Evolutionary conservation across 2,797 vertebrate species (phyloP), one percentile per base, ranked within the genome.

Genomic region (Monodelphis domestica): DNA sequence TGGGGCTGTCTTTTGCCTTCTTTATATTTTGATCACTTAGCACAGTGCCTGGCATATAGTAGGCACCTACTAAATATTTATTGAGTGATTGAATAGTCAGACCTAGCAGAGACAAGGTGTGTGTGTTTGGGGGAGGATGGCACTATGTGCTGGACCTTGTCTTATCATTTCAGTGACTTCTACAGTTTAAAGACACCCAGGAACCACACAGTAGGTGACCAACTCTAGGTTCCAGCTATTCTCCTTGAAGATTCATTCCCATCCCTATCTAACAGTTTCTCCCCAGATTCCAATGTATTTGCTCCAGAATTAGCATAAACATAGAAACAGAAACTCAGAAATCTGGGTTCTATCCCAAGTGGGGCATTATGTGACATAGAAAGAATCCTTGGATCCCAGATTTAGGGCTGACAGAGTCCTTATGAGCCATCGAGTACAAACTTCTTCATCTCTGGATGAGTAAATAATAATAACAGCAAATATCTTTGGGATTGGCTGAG

Each of bases 121-220:
- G n/a, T n/a, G n/a, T n/a, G n/a, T n/a, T n/a, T n/a, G n/a, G 29
- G 24, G 30, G 87, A 53, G 12, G 29, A n/a, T 51, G 93, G 91
- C 90, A 33, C 93, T 93, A 91, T 95, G 92, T 93, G 96, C 94
- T 54, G 94, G 93, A 7, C 90, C 93, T 56, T 93, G 88, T 88
- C 92, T 93, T 97, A 94, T 96, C 54, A 95, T 96, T 95, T 97
- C 54, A 92, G 91, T 56, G 29, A 92, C 38, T 95, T 70, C 91
- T 88, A 95, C 92, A 54, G 96, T 91, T 96, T 93, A 94, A 70
- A 95, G 53, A 84, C 84, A 12, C 89, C 94, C 96, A 97, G 97
- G 95, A 97, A 93, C 91, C 92, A 87, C 78, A 91, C 54, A 95
- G 94, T 95, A 96, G 92, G 92, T 96, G 90, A 91, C 95, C 96